Base-by-base conservation (phyloP, 2,113 vertebrate species). In the Muscicapa adusta region DNA sequence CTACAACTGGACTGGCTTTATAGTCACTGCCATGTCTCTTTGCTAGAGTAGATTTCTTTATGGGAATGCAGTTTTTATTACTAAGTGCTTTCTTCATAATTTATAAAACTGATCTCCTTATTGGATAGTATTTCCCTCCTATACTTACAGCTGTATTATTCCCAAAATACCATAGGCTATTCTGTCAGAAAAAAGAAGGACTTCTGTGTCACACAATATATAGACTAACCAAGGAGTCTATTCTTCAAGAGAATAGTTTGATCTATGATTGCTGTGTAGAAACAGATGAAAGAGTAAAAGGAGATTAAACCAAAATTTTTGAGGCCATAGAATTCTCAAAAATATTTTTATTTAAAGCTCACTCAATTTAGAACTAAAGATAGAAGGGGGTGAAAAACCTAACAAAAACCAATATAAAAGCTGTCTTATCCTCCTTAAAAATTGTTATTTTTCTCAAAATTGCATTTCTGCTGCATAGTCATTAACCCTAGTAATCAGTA, bases 351-450 rank as follows among this genome's bases (percentile, higher is more conserved):
- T 67, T 72, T 75, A 36, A 34, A 7, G 8, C 47, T 26, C 18
- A 51, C 15, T 1, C 12, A 67, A 26, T 60, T 51, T 53, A 71
- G 23, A 80, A 66, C n/a, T n/a, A n/a, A n/a, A n/a, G n/a, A n/a
- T n/a, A 73, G 5, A 77, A 61, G 2, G 8, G 8, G 8, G 8
- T 14, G 25, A 31, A 61, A 61, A 18, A 6, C 0, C 2, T 11
- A 12, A 48, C 18, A 82, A 66, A 19, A 33, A 8, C 0, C 4
- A 40, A 29, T 43, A 42, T 53, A 57, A 5, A 40, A 68, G 3
- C 5, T 24, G 2, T 4, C 5, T 70, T 40, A 12, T 34, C 9
- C 12, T 40, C 24, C 48, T 76, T 48, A 43, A 31, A 87, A 89
- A 63, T 38, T 1, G 1, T 29, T 40, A 3, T 16, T 77, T 93